phyloP scores from a whole-genome alignment of 2,797 vertebrate genomes.

The Ctenopoma kingsleyae region DNA sequence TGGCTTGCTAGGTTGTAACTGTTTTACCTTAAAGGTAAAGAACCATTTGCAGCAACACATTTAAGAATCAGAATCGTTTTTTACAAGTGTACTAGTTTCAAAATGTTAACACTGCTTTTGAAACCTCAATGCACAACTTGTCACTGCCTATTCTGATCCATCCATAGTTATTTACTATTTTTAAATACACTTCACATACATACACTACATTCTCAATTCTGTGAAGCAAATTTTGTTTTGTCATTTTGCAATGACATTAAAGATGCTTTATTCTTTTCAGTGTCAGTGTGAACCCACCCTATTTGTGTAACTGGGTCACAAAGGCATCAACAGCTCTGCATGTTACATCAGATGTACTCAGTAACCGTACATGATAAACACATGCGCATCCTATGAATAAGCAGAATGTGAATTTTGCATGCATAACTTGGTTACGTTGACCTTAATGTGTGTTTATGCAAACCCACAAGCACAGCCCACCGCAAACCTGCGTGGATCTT shows the following conservation, averaged over 20 bases:
- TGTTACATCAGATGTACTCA: slow-evolving; percentile 42
- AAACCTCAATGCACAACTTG: no score
- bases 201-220: neutral
- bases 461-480: slow-evolving; percentile 28
- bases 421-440: slow-evolving; percentile 1
- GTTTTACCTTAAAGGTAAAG: no score
- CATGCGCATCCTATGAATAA: slow-evolving; percentile 14
- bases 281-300: neutral
- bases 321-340: slow-evolving; percentile 29
- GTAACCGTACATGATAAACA: slow-evolving; percentile 12
- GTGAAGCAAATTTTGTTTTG: neutral
- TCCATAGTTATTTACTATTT: no score
- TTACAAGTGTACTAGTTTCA: no score
- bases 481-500: slow-evolving; percentile 13
- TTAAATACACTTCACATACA: no score
- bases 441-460: slow-evolving; percentile 31
- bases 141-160: no score
- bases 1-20: no score
- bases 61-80: no score
- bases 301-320: slow-evolving; percentile 60
- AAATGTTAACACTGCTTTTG: no score
- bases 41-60: no score
- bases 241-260: neutral
- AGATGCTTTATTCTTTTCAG: no score
- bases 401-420: slow-evolving; percentile 7